Base-by-base conservation (phyloP, 2,888 invertebrate species). In the Kryphioiulus occultus region DNA sequence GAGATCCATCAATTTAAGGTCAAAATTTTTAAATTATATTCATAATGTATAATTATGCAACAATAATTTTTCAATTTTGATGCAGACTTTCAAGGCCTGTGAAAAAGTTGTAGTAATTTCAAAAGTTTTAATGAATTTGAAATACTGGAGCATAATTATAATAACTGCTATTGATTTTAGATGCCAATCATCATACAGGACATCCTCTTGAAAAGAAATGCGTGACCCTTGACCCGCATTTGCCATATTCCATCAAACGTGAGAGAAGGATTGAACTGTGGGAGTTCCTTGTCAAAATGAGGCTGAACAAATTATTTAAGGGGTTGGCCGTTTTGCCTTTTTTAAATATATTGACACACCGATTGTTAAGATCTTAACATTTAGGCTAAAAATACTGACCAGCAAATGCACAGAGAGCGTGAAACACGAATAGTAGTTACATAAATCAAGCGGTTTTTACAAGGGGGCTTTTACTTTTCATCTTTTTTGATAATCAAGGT, bases 251-350 rank as follows among this genome's bases (percentile, higher is more conserved):
- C 15, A 78, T 78, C 15, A 30, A 78, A 78, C 78, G 78, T 78
- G 78, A 78, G 1, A 30, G 4, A 78, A 78, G 78, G 78, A 78
- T 78, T 78, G 12, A 78, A 78, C 78, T 78, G 30, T 78, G 30
- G 78, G 78, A 78, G 78, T 78, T 78, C 78, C 78, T 30, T 78
- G 78, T 78, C 78, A 78, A 78, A 78, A 78, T 78, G 78, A 30
- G 78, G 78, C 30, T 78, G 78, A 78, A 78, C 78, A 30, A 26
- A 78, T 78, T 78, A 78, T 78, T 78, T 78, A 78, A 78, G 78
- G 17, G 78, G 78, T 78, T 78, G 78, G 78, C 78, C 78, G 30
- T 78, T 78, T 78, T 78, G 30, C 30, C 9, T 78, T 78, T 78
- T 78, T 26, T 30, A 3, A 30, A 78, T 15, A 78, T 78, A 78